These are phyloP conservation scores for Acleris literana DNA, from an alignment of 2,888 invertebrate species.

Conservation along the genomic window DNA sequence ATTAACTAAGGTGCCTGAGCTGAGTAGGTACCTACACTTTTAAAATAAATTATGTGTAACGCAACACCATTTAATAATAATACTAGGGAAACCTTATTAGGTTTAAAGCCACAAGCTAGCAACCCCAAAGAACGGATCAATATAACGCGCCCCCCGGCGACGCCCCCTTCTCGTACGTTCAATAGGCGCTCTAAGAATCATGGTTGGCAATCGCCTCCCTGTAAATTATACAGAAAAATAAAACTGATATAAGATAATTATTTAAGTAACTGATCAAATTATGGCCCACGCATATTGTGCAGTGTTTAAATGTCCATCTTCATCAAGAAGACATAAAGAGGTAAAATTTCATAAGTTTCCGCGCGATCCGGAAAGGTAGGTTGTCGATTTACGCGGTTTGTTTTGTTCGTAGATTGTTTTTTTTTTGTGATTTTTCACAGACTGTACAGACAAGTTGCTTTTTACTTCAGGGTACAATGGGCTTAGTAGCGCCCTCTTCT, in stretches of 20 bases:
- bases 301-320: slow-evolving; percentile 1
- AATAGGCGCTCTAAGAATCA: not conserved
- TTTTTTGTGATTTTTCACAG: not conserved
- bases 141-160: not conserved
- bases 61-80: too few species aligned
- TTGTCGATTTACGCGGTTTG: not conserved
- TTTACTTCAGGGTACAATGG: too few species aligned
- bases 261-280: not conserved
- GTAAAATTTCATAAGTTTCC: slow-evolving; percentile 10
- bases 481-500: too few species aligned
- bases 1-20: too few species aligned
- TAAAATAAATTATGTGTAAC: too few species aligned
- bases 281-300: slow-evolving; percentile 10
- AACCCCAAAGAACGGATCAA: slow-evolving; percentile 4
- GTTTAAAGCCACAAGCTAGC: not conserved
- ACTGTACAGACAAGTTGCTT: too few species aligned
- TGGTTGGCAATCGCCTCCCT: not conserved
- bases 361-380: slow-evolving; percentile 6
- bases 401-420: not conserved
- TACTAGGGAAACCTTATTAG: not conserved
- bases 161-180: not conserved
- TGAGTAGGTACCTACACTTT: too few species aligned
- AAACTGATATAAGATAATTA: too few species aligned
- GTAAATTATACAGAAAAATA: not conserved
- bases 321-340: slow-evolving; percentile 7